Evolutionary conservation across 37 sponge, comb jelly and placozoan genomes (phyloP).

Genomic region (Oopsacas minuta): DNA sequence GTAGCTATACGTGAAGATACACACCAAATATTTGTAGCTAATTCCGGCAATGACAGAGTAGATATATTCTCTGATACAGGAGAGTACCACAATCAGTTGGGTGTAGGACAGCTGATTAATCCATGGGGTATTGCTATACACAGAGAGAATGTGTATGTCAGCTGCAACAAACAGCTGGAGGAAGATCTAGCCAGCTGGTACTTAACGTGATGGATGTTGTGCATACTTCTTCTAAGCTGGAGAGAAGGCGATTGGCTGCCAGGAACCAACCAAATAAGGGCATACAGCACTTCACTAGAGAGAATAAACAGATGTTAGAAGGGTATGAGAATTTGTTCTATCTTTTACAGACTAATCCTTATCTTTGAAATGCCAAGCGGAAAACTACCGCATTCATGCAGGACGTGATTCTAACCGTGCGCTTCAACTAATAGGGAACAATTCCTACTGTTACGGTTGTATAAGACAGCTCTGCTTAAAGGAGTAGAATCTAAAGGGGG

Average conservation of each 20-base stretch:
- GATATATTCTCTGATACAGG: too few species aligned
- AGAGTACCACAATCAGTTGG: too few species aligned
- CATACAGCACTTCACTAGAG: conserved; percentile 28
- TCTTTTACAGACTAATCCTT: conserved; percentile 89
- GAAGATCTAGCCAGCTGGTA: conserved; percentile 83
- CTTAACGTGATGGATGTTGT: conserved; percentile 48
- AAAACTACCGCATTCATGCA: conserved; percentile 93
- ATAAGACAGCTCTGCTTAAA: conserved; percentile 74
- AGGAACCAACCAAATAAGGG: neutral
- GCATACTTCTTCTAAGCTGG: neutral
- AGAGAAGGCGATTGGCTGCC: neutral
- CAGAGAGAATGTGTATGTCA: too few species aligned
- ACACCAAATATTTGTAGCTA: too few species aligned
- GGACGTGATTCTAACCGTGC: conserved; percentile 90
- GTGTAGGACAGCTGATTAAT: too few species aligned
- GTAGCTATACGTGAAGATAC: too few species aligned
- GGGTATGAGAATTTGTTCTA: conserved; percentile 91
- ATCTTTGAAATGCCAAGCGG: conserved; percentile 96
- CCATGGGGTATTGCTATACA: too few species aligned
- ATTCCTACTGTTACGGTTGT: conserved; percentile 80
- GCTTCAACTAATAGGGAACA: conserved; percentile 91
- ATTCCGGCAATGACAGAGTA: too few species aligned
- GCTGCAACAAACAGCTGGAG: conserved; percentile 87
- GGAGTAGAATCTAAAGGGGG: conserved; percentile 85
- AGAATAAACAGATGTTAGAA: conserved; percentile 24